Conservation (phyloP, 2,113 vertebrate species). For the Semnornis frantzii region DNA sequence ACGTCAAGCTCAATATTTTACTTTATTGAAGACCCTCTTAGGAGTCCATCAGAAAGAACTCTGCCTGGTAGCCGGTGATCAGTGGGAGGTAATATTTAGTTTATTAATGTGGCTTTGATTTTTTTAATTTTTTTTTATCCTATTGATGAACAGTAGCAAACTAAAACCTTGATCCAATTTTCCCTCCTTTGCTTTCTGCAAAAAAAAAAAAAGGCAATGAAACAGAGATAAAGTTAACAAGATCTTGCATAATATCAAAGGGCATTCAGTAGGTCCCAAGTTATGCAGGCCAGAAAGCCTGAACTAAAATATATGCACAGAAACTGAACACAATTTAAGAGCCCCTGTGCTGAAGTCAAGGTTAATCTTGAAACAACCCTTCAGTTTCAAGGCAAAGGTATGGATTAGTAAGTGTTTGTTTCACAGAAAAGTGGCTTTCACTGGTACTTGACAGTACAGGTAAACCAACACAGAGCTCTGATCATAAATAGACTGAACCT, state of each 20-base stretch:
- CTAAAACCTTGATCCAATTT: constrained; percentile 74
- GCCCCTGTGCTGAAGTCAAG: constrained; percentile 35
- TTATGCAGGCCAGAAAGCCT: constrained; percentile 52
- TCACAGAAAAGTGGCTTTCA: constrained; percentile 27
- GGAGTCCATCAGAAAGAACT: constrained; percentile 73
- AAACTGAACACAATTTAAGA: constrained; percentile 9
- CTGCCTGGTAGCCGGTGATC: constrained; percentile 67
- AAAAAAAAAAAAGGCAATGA: constrained; percentile 49
- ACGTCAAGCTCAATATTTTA: constrained; percentile 76
- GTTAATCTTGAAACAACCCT: constrained; percentile 44
- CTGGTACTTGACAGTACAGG: constrained; percentile 20
- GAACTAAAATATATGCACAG: constrained; percentile 33
- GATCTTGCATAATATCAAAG: constrained; percentile 76
- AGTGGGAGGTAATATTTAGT: constrained; percentile 78
- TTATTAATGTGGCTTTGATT: constrained; percentile 78
- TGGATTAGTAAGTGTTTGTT: constrained; percentile 26
- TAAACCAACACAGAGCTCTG: background rate
- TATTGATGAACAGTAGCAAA: constrained; percentile 69
- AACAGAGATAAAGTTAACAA: constrained; percentile 77
- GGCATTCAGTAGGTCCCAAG: constrained; percentile 55
- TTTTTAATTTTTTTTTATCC: constrained; percentile 60
- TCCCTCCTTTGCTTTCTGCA: constrained; percentile 26
- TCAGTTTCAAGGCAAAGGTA: constrained; percentile 42
- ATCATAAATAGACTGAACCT: constrained; percentile 21
- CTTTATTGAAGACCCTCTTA: constrained; percentile 79